phyloP scores from a whole-genome alignment of 2,113 vertebrate genomes.

The Larimichthys crocea region DNA sequence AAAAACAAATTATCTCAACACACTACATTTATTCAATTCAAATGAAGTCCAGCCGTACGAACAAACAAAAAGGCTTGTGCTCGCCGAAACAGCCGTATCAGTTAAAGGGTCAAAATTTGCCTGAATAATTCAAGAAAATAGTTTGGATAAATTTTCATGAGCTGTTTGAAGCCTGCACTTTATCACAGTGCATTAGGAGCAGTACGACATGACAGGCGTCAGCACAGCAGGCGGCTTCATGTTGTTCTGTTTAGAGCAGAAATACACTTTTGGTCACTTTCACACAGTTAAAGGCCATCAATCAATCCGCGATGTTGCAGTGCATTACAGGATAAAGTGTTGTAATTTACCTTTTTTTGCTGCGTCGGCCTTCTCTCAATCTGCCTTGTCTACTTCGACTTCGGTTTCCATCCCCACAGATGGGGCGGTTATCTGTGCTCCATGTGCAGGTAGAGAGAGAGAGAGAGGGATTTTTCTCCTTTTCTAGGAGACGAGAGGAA shows the following conservation, averaged over 20 bases:
- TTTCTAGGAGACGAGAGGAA: too few species aligned
- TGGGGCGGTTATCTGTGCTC: slow-evolving; percentile 13
- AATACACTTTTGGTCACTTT: slow-evolving; percentile 40
- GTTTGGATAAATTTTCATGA: background rate
- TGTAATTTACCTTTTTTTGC: slow-evolving; percentile 46
- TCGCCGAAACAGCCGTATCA: background rate
- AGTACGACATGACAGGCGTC: background rate
- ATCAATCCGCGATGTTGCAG: slow-evolving; percentile 33
- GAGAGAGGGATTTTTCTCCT: too few species aligned
- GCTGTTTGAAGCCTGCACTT: slow-evolving; percentile 31
- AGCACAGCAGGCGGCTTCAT: background rate
- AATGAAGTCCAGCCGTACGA: slow-evolving; percentile 16
- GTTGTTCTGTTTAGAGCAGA: slow-evolving; percentile 16
- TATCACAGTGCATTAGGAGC: slow-evolving; percentile 22
- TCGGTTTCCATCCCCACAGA: slow-evolving; percentile 16
- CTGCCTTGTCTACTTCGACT: slow-evolving; percentile 24
- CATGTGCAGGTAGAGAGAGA: background rate
- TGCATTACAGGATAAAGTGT: slow-evolving; percentile 44
- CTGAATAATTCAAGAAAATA: slow-evolving; percentile 25
- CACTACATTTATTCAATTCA: slow-evolving; percentile 42
- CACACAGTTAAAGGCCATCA: slow-evolving; percentile 29
- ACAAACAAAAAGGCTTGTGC: slow-evolving; percentile 1
- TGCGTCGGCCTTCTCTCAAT: slow-evolving; percentile 3
- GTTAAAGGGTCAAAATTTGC: slow-evolving; percentile 2
- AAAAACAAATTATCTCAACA: slow-evolving; percentile 48